A percentile compares a stretch with the other conserved stretches of the same genome.
Evolutionary conservation across 2,888 invertebrate genomes (phyloP).

Genomic region (Tricholauxania praeusta): DNA sequence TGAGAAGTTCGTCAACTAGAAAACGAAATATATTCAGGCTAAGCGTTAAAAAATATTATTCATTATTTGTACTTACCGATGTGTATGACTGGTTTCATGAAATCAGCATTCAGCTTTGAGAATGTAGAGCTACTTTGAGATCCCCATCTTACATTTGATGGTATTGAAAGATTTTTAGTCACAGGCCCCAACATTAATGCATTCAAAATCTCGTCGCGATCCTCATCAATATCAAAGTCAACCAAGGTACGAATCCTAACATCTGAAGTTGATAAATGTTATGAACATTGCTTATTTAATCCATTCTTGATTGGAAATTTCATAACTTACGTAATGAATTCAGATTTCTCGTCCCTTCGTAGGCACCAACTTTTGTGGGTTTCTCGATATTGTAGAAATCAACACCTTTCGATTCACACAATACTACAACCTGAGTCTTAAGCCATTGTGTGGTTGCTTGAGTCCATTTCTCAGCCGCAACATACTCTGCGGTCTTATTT

Average conservation of each 20-base stretch:
- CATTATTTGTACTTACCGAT: constrained; percentile 69
- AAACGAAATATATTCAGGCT: constrained; percentile 41
- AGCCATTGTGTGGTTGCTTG: constrained; percentile 77
- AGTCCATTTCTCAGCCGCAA: constrained; percentile 72
- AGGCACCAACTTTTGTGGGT: constrained; percentile 56
- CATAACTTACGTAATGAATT: not conserved
- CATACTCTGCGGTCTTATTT: constrained; percentile 70
- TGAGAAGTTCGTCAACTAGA: constrained; percentile 78
- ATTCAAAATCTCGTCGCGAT: constrained; percentile 62
- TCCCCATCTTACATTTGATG: constrained; percentile 76
- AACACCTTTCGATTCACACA: constrained; percentile 73
- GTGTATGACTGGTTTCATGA: constrained; percentile 84
- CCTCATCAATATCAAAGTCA: constrained; percentile 59
- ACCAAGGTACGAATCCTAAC: constrained; percentile 62
- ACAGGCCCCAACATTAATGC: constrained; percentile 81
- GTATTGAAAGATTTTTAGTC: constrained; percentile 75
- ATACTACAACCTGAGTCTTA: constrained; percentile 74
- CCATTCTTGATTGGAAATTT: not conserved
- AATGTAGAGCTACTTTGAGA: constrained; percentile 75
- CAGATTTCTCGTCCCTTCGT: constrained; percentile 35
- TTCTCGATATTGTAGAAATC: constrained; percentile 85
- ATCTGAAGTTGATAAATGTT: constrained; percentile 45
- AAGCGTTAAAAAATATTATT: too few relatives aligned
- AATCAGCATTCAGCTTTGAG: constrained; percentile 73
- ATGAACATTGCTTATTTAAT: too few relatives aligned